Evolutionary conservation across 2,113 vertebrate genomes (phyloP).

Genomic region (Trogon melanurus): DNA sequence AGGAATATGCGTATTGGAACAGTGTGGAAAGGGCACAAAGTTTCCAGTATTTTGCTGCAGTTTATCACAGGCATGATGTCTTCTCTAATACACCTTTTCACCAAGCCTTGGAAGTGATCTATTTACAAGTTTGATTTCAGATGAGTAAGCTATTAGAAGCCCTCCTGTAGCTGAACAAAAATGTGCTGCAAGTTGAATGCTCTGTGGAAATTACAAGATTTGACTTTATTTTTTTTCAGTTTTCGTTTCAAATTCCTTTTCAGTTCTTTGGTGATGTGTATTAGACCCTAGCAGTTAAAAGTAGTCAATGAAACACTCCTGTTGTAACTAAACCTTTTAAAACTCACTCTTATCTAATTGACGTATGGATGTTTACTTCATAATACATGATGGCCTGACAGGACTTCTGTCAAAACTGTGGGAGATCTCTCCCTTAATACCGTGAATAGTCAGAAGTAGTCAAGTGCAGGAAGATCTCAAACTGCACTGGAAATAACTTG

Average conservation of each 20-base stretch:
- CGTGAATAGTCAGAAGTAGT: neutral
- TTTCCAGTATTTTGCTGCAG: neutral
- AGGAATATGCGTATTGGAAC: slow-evolving; percentile 41
- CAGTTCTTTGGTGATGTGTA: slow-evolving; percentile 28
- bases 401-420: neutral
- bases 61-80: neutral
- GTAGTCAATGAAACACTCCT: neutral
- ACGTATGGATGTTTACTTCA: neutral
- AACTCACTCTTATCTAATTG: neutral
- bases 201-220: slow-evolving; percentile 14
- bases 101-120: slow-evolving; percentile 32
- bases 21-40: neutral
- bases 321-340: neutral
- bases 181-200: slow-evolving; percentile 24
- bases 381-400: neutral
- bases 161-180: slow-evolving; percentile 27
- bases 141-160: slow-evolving; percentile 32
- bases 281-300: slow-evolving; percentile 16
- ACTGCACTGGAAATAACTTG: neutral
- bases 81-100: neutral
- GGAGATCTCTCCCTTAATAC: neutral
- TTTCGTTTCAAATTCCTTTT: slow-evolving; percentile 31
- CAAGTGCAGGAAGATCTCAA: neutral
- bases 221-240: neutral
- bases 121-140: slow-evolving; percentile 10